These are phyloP conservation scores for Hydropsyche betteni DNA, from an alignment of 2,888 invertebrate species.

Conservation along the genomic window DNA sequence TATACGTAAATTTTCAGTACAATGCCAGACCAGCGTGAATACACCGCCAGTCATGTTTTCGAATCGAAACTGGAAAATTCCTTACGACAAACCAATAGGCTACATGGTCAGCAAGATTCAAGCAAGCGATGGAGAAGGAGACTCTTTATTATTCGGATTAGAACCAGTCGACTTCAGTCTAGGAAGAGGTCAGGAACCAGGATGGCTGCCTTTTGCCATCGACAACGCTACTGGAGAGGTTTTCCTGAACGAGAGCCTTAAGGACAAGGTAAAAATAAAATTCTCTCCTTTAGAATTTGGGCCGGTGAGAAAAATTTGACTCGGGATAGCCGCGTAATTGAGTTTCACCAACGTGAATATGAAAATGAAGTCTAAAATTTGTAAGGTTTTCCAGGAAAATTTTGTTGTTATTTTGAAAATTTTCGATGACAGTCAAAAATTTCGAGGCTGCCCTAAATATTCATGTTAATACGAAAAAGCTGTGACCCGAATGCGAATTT, in stretches of 20 bases:
- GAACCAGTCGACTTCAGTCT: conserved; percentile 66
- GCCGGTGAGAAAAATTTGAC: too few species aligned
- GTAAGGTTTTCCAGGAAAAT: too few species aligned
- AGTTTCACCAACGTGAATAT: not conserved
- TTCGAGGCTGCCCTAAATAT: too few species aligned
- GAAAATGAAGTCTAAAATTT: not conserved
- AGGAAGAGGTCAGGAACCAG: conserved; percentile 47
- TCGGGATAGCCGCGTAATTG: not conserved
- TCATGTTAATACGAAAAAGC: too few species aligned
- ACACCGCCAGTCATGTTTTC: conserved; percentile 76
- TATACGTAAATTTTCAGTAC: conserved; percentile 56
- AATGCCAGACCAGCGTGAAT: conserved; percentile 63
- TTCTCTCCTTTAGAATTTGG: not conserved
- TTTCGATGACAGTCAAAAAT: too few species aligned
- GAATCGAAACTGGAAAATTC: conserved; percentile 79
- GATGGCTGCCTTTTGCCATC: conserved; percentile 77
- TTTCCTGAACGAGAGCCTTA: conserved; percentile 79
- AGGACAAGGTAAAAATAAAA: conserved; percentile 72
- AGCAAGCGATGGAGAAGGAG: conserved; percentile 73
- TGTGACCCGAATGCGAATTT: too few species aligned
- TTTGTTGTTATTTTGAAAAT: too few species aligned
- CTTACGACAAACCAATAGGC: conserved; percentile 77
- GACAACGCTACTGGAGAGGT: conserved; percentile 79
- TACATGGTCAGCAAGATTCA: conserved; percentile 75
- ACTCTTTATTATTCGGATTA: conserved; percentile 73